These are phyloP conservation scores for Apogon hyalosoma DNA, from an alignment of 2,797 vertebrate species.

Conservation along the genomic window DNA sequence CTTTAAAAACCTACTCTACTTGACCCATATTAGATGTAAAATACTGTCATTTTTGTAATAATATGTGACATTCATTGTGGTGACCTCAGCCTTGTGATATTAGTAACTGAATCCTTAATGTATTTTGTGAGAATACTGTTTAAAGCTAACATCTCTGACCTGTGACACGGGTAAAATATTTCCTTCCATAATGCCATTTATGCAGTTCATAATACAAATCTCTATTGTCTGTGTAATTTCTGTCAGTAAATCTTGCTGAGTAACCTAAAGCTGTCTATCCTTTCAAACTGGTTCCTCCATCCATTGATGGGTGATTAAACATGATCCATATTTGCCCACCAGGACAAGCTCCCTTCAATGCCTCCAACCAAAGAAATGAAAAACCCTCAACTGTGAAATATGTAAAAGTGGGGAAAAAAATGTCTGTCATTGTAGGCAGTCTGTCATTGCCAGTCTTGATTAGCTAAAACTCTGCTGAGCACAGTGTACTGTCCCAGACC, in stretches of 20 bases:
- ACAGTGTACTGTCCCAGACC: constrained; percentile 61
- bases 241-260: constrained; percentile 37
- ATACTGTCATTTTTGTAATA: too few species aligned
- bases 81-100: background rate
- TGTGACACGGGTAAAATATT: constrained; percentile 15
- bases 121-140: background rate
- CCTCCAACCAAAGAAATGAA: constrained; percentile 58
- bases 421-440: constrained; percentile 65
- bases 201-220: constrained; percentile 18
- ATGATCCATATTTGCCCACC: constrained; percentile 43
- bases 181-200: constrained; percentile 11
- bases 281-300: constrained; percentile 32
- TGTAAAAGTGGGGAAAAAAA: constrained; percentile 55
- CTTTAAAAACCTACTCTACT: too few species aligned
- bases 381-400: constrained; percentile 66
- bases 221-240: constrained; percentile 32
- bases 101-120: constrained; percentile 7
- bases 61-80: too few species aligned
- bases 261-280: constrained; percentile 39
- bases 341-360: constrained; percentile 41
- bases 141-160: background rate
- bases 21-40: too few species aligned
- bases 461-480: constrained; percentile 70
- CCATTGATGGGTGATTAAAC: constrained; percentile 51
- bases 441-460: constrained; percentile 77